These are phyloP conservation scores for Myotis pilosus DNA, from an alignment of 2,797 vertebrate genomes.

Conservation along the genomic window DNA sequence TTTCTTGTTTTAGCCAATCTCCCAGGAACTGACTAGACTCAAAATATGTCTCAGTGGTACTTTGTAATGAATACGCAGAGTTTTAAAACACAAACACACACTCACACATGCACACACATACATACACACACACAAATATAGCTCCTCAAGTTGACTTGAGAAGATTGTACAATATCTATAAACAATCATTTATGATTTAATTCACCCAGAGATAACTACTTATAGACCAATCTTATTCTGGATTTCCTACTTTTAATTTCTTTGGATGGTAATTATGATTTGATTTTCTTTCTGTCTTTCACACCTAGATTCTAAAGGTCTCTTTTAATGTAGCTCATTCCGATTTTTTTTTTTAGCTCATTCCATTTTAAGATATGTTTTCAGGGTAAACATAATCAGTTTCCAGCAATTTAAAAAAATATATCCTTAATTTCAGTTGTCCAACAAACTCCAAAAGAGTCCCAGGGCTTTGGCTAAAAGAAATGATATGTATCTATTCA, in stretches of 20 bases:
- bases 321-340: background rate
- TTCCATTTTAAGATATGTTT: background rate
- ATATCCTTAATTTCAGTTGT: background rate
- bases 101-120: no score
- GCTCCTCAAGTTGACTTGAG: background rate
- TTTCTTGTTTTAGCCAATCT: background rate
- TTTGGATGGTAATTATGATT: background rate
- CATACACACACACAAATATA: accelerated
- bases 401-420: background rate
- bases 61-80: background rate
- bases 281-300: background rate
- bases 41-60: background rate
- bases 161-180: no score
- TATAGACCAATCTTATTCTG: background rate
- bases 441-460: background rate
- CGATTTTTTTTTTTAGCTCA: background rate
- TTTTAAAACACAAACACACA: background rate
- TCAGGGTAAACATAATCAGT: background rate
- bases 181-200: background rate
- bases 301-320: background rate
- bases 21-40: background rate
- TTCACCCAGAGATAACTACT: background rate
- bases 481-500: background rate
- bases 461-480: background rate
- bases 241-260: background rate